Evolutionary conservation across 2,113 vertebrate genomes (phyloP).

Genomic region (Nyctereutes procyonoides): DNA sequence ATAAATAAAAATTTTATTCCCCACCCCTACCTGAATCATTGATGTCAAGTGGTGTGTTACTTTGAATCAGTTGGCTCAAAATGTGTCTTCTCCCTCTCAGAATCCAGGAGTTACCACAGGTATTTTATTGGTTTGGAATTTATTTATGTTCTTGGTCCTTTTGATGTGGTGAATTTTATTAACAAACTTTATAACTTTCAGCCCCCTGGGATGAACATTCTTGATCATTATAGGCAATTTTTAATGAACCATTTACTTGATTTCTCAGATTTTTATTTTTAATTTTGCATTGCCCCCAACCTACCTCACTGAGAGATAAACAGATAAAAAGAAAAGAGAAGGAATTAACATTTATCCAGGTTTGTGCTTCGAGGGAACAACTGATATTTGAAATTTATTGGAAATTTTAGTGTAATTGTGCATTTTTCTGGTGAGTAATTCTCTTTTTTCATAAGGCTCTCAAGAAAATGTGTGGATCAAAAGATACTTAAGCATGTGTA

Average conservation of each 20-base stretch:
- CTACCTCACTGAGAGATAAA: not conserved
- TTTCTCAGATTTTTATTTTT: not conserved
- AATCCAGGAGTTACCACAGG: not conserved
- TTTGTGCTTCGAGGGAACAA: not conserved
- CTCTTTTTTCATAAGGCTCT: not conserved
- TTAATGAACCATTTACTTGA: not conserved
- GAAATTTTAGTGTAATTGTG: not conserved
- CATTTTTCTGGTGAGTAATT: not conserved
- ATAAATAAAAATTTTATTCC: not conserved
- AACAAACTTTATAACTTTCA: slow-evolving; percentile 30
- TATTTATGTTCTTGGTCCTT: not conserved
- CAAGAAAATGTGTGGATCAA: not conserved
- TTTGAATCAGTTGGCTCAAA: not conserved
- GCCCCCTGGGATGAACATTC: not conserved
- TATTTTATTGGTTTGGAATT: not conserved
- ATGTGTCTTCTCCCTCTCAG: not conserved
- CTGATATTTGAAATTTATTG: not conserved
- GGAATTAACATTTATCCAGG: not conserved
- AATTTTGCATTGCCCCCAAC: not conserved
- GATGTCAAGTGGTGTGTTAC: not conserved
- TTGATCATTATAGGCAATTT: not conserved
- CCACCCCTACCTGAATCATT: not conserved
- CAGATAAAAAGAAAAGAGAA: not conserved
- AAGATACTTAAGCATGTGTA: not conserved
- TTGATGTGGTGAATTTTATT: not conserved